Evolutionary conservation across 2,888 invertebrate species (phyloP), one percentile per base, ranked within the genome.

Genomic region (Sphecodes monilicornis): DNA sequence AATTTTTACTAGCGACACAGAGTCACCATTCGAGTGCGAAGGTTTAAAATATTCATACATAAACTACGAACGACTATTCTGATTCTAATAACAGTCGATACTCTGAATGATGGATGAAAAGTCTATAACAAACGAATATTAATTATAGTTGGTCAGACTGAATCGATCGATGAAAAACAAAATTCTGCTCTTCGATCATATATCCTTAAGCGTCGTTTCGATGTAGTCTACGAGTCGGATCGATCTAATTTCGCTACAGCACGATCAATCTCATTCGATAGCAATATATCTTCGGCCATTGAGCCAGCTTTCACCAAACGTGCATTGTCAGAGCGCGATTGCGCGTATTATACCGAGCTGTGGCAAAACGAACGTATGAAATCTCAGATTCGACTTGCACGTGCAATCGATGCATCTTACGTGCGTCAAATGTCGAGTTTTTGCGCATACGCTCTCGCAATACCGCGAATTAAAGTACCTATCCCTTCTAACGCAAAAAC

Each of bases 351-450:
- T 32, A 66, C n/a, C 26, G 41, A n/a, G 60, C 54, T 29, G n/a
- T 13, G 39, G 69, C 50, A 29, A 73, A 41, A 69, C 60, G 26
- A 43, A 70, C 32, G 18, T 54, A 36, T 74, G 70, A 60, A 76
- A 74, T 74, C 70, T 66, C 46, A 16, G 39, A 57, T 64, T 32
- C 36, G 13, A 74, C 60, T 60, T 68, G 83, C 83, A 88, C 88
- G 87, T 88, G 73, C 87, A 75, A 86, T 54, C 41, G 72, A 74
- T 71, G 72, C 57, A 84, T 80, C 54, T 78, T 87, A 87, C 87
- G 86, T 83, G 87, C 83, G 26, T 69, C 36, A 66, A 60, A 46
- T 50, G 66, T 50, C 22, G 22, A 64, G 8, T 39, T 57, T 36
- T 57, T 70, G 22, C 39, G 32, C n/a, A n/a, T n/a, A n/a, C n/a